Evolutionary conservation across 2,113 vertebrate genomes (phyloP).

Genomic region (Cichladusa arquata): DNA sequence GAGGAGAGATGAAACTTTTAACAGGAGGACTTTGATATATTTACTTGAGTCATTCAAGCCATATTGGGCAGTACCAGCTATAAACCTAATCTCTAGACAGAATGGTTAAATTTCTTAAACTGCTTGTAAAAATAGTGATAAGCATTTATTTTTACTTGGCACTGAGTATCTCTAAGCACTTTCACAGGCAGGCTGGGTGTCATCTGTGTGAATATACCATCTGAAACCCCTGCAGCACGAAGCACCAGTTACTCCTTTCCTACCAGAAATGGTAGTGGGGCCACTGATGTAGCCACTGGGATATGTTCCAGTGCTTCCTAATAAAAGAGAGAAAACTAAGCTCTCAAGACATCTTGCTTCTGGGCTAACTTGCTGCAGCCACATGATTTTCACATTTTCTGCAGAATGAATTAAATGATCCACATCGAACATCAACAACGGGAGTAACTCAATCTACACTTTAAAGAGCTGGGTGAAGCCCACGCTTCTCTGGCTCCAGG

Average conservation of each 20-base stretch:
- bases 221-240: conserved; percentile 18
- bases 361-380: conserved; percentile 34
- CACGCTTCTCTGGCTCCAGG: conserved; percentile 29
- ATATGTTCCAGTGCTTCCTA: conserved; percentile 28
- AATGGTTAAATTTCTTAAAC: neutral
- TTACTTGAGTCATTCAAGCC: neutral
- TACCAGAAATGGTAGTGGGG: neutral
- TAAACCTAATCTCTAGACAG: neutral
- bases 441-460: conserved; percentile 56
- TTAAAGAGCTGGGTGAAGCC: conserved; percentile 44
- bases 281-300: neutral
- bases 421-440: conserved; percentile 7
- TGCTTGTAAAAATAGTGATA: neutral
- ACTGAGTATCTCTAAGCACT: neutral
- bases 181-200: neutral
- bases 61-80: neutral
- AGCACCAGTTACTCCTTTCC: neutral
- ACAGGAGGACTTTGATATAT: neutral
- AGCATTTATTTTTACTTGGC: neutral
- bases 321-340: conserved; percentile 35
- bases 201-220: neutral
- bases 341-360: conserved; percentile 23
- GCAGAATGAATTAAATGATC: conserved; percentile 53
- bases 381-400: conserved; percentile 52
- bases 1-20: neutral